Conservation (phyloP, 2,888 invertebrate species). For the Thelaira solivaga region DNA sequence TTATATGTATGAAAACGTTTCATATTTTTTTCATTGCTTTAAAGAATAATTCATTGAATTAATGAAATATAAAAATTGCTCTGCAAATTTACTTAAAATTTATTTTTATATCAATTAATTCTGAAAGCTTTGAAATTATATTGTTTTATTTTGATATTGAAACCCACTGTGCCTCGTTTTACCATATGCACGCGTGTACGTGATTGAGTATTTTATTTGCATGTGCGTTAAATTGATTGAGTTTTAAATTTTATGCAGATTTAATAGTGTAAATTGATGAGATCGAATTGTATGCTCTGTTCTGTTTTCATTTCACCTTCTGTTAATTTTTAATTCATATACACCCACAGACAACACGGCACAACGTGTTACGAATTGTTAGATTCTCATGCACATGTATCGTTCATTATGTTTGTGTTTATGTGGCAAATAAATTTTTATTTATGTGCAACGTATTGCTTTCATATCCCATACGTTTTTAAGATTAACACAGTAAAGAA, state of each 20-base stretch:
- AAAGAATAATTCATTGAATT: no score
- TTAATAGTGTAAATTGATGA: slow-evolving; percentile 42
- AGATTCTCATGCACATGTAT: neutral
- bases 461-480: neutral
- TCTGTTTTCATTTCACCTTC: slow-evolving; percentile 3
- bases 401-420: neutral
- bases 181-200: neutral
- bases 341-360: neutral
- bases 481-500: neutral
- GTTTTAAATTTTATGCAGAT: slow-evolving; percentile 43
- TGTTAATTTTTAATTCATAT: slow-evolving; percentile 5
- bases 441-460: slow-evolving; percentile 23
- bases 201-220: neutral
- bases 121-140: no score
- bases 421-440: slow-evolving; percentile 13
- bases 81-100: no score
- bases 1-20: no score
- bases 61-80: no score
- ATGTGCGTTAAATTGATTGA: slow-evolving; percentile 28
- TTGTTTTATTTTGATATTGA: neutral
- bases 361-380: neutral
- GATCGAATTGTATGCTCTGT: slow-evolving; percentile 1
- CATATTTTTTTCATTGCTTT: no score
- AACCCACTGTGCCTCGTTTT: neutral
- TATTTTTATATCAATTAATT: no score